Base-by-base conservation (phyloP, 2,113 vertebrate genomes). In the Diadophis punctatus region DNA sequence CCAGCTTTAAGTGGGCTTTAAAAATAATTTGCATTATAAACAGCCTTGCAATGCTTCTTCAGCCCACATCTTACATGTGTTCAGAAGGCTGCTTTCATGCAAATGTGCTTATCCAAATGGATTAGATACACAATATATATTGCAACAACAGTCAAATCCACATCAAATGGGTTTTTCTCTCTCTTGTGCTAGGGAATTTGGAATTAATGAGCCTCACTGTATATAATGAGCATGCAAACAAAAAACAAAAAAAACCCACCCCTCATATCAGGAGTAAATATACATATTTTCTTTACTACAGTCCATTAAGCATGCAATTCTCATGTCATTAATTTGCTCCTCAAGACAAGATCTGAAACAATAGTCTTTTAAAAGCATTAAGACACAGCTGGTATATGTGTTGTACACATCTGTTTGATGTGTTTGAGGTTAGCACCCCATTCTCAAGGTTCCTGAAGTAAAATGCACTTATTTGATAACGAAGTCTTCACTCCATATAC, bases 251-350 rank as follows among this genome's bases (percentile, higher is more conserved):
- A 30, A 68, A 16, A n/a, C n/a, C n/a, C n/a, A n/a, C n/a, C 0
- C 34, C 30, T n/a, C 60, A 68, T 30, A 68, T 68, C 68, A 74
- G 34, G 68, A 80, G 68, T 74, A 74, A 74, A 74, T 74, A 74
- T 74, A 74, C 34, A n/a, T 74, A 16, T 74, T 74, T 74, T 74
- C 23, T 90, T 30, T 91, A 92, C 90, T 34, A 63, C 20, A 94
- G 55, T 16, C 68, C 92, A 95, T 95, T 94, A 95, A 96, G 43
- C 89, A 96, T 7, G 52, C 84, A 96, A 68, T 94, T 92, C 43
- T 39, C 88, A 48, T 87, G 87, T 94, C 86, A 91, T 93, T 96
- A 95, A 95, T 84, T 68, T 91, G 39, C 89, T 91, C 90, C 94
- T 95, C 94, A 94, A 84, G 86, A 88, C 93, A 6, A 95, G 94